Percentiles rank a stretch among this genome's conserved stretches.
Conservation (phyloP, 2,888 invertebrate species). For the Cephus spinipes region DNA sequence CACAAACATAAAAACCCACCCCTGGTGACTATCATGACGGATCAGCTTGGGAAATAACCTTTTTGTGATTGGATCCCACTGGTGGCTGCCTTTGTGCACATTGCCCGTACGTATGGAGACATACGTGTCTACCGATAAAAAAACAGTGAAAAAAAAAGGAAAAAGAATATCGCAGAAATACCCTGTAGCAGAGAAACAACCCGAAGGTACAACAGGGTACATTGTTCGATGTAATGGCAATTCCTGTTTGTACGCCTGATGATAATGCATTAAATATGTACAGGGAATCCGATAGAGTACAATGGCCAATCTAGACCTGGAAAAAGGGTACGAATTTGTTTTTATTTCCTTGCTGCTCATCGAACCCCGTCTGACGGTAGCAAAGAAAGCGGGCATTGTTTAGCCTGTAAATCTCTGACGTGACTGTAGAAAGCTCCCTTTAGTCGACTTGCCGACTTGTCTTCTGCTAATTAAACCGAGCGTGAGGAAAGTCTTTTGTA, state of each 20-base stretch:
- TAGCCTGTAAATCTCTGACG: not conserved
- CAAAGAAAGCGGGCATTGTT: not conserved
- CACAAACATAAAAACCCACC: slow-evolving; percentile 46
- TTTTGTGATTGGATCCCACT: slow-evolving; percentile 23
- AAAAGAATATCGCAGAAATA: not conserved
- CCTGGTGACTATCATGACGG: slow-evolving; percentile 11
- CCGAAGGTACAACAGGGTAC: not conserved
- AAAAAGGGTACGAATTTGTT: not conserved
- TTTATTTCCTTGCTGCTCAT: not conserved
- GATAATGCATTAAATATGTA: not conserved
- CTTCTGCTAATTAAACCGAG: slow-evolving; percentile 5
- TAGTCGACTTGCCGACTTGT: not conserved
- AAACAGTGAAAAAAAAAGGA: not conserved
- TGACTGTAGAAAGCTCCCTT: not conserved
- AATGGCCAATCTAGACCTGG: not conserved
- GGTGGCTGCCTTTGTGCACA: slow-evolving; percentile 21
- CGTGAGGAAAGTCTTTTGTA: slow-evolving; percentile 1
- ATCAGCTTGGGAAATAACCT: slow-evolving; percentile 13
- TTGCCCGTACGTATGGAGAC: not conserved
- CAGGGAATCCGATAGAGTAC: not conserved
- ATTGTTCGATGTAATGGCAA: not conserved
- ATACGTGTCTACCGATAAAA: not conserved
- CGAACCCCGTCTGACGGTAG: not conserved
- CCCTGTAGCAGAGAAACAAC: not conserved
- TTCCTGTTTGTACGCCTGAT: not conserved